Base-by-base conservation (phyloP, 2,797 vertebrate species). In the Anomalospiza imberbis region DNA sequence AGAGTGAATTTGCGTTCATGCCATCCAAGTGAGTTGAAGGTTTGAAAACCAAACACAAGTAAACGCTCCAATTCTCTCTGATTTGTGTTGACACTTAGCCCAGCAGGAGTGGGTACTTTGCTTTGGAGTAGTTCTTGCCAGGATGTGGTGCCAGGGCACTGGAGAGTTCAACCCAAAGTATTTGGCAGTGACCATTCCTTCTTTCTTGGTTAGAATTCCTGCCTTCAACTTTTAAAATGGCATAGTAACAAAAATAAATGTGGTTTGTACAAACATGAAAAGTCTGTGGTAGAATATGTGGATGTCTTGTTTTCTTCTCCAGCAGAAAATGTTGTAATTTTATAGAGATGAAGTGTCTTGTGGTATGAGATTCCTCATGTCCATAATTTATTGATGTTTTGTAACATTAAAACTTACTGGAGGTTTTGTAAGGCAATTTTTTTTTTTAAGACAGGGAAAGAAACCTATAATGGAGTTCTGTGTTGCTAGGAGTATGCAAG, bases 211-310 rank as follows among this genome's bases (percentile, higher is more conserved):
- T 55, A 65, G 29, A 84, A 88, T 73, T 85, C 58, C 63, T 91
- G 54, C 38, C 17, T 89, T 84, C 54, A 70, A 54, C 77, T 94
- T 93, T 68, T 68, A 32, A 88, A 85, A 47, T 90, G 72, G 63
- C 78, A 62, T 3, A 48, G 61, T 61, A 72, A 85, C 81, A 92
- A 87, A 90, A 95, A 85, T 62, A 95, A 85, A 75, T 58, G 75
- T 61, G 61, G 78, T 71, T 95, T 89, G 40, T 48, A 45, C 57
- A 77, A 61, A 91, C 17, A 29, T 8, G 54, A 94, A 51, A 44
- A 89, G 47, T 54, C 72, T 91, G 84, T 44, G 81, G 81, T 85
- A 55, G 78, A 88, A 36, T 57, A 38, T 15, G 50, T 65, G 70
- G 72, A 34, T 68, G 8, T 54, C 67, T 92, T 63, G 51, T 90